phyloP scores from a whole-genome alignment of 2,113 vertebrate genomes.

The Centropus unirufus region DNA sequence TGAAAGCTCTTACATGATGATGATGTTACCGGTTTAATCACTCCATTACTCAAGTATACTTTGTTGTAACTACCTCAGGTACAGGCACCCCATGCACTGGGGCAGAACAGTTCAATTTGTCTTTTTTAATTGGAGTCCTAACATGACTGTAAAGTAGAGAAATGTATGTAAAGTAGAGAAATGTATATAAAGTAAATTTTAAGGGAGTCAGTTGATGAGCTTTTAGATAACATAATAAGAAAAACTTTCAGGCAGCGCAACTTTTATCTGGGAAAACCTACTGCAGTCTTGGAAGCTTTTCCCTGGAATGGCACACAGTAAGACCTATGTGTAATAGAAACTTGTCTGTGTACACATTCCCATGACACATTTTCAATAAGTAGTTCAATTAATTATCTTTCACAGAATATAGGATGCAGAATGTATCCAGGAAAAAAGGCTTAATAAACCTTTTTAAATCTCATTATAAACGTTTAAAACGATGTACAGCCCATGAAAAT shows the following conservation, averaged over 20 bases:
- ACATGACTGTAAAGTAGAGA: background rate
- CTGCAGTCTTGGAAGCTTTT: background rate
- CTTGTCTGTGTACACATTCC: background rate
- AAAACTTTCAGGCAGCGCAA: background rate
- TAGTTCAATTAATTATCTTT: background rate
- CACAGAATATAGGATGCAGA: background rate
- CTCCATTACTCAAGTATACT: background rate
- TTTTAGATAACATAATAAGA: background rate
- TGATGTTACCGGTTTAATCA: background rate
- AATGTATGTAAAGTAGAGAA: background rate
- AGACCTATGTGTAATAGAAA: background rate
- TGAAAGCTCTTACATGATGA: background rate
- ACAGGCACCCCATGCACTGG: background rate
- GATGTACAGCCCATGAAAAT: background rate
- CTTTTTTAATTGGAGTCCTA: background rate
- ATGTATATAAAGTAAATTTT: background rate
- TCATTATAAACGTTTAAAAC: background rate
- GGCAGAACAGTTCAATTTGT: background rate
- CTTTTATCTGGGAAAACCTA: background rate
- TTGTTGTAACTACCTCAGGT: background rate
- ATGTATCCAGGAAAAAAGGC: background rate
- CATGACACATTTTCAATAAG: background rate
- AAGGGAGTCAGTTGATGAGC: background rate
- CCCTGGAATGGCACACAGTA: background rate
- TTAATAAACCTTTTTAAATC: background rate